Base-by-base conservation (phyloP, 1,140 invertebrate genomes). In the Andrena cerasifolii region DNA sequence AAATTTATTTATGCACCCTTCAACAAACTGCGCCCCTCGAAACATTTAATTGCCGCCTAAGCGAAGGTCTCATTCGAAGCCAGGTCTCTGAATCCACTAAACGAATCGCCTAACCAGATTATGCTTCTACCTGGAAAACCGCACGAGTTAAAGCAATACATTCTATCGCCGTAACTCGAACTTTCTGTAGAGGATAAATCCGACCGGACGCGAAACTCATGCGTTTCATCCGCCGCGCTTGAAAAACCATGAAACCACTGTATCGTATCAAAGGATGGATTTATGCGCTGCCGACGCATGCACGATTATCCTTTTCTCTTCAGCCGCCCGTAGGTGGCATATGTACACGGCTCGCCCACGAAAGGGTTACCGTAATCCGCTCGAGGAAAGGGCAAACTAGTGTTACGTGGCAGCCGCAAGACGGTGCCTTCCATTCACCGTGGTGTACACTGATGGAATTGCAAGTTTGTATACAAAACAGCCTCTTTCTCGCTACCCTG, bases 31-130 rank as follows among this genome's bases (percentile, higher is more conserved):
- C 36, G 0, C 16, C 61, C 21, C 36, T 12, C 26, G 3, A 18
- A 61, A 71, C 36, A 21, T 70, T 58, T 70, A 45, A 31, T 70
- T 58, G 3, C 18, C 28, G 18, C 33, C 24, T 24, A 33, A 63
- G 33, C 54, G 8, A 33, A 56, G 26, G 28, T 56, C n/a, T 56
- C 54, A 33, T 40, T 31, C 21, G n/a, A 16, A 14, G 12, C 5
- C 12, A 16, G 1, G 6, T 8, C 24, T 45, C 6, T 4, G 14
- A 45, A 31, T 43, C 26, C 31, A 8, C 3, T 40, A 56, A 40
- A 68, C 10, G 33, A 68, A 26, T 43, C 18, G 16, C 6, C 0
- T 18, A 0, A 16, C n/a, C 12, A 10, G 21, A 40, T 54, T 68
- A 67, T 33, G 14, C 7, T 40, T 40, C 2, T 26, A 16, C n/a